Evolutionary conservation across 2,888 invertebrate species (phyloP), one percentile per base, ranked within the genome.

Genomic region (Zaprionus obscuricornis): DNA sequence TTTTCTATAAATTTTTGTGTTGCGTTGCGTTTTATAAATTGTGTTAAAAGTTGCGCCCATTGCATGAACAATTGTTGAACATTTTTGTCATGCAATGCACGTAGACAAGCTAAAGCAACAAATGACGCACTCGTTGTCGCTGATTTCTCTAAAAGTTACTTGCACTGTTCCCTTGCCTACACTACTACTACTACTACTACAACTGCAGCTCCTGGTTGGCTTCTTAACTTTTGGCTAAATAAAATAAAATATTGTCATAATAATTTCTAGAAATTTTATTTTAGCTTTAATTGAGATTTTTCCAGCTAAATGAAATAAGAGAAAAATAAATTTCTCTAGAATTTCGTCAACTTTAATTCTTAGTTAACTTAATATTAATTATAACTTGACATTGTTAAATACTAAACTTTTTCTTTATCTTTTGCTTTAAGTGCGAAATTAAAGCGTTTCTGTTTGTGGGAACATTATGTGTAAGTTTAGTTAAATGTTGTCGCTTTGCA

Each of bases 1-100:
- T n/a, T n/a, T 82, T 78, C 83, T 78, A 82, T 82, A 82, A 78
- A 78, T 78, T n/a, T n/a, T n/a, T 82, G 65, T 70, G 64, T 58
- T 74, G 77, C 78, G 66, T 64, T n/a, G n/a, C n/a, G n/a, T n/a
- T n/a, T 77, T 74, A 77, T 77, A 82, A 77, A 82, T 77, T 77
- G 77, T 74, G 74, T 82, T 77, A 81, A 82, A 82, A 77, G 78
- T 82, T 82, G 62, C 54, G 51, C 68, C 57, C 82, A 45, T 62
- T 62, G 52, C 72, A 45, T 40, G 59, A 37, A 26, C 79, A 50
- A 75, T 74, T 55, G 47, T n/a, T n/a, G n/a, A n/a, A n/a, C n/a
- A n/a, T n/a, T n/a, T n/a, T n/a, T n/a, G 50, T 51, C 60, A 78
- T 82, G 78, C 77, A 16, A 27, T 57, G 78, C 77, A 77, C 77